Conservation (phyloP, 23 tunicate species). For the Trididemnum miniatum region DNA sequence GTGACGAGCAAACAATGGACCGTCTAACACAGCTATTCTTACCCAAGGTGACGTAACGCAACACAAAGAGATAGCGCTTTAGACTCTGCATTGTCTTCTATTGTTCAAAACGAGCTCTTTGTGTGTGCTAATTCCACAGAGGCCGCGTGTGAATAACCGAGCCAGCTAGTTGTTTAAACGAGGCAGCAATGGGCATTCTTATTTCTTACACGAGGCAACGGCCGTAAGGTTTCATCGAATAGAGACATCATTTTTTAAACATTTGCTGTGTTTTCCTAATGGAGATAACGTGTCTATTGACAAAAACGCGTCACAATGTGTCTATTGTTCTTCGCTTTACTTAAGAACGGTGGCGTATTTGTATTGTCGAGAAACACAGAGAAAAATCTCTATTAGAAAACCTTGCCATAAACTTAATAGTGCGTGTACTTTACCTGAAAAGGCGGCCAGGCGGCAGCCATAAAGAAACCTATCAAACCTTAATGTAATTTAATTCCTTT, state of each 20-base stretch:
- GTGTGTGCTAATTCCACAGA: slow-evolving; percentile 4
- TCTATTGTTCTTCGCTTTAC: slow-evolving; percentile 29
- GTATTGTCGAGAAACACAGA: slow-evolving; percentile 22
- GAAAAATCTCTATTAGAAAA: slow-evolving; percentile 10
- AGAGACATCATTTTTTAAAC: slow-evolving; percentile 13
- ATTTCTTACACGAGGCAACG: too few species aligned
- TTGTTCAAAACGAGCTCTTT: slow-evolving; percentile 9
- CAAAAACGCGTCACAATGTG: slow-evolving; percentile 23
- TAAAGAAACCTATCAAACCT: too few species aligned
- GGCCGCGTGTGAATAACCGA: too few species aligned
- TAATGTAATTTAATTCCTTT: too few species aligned
- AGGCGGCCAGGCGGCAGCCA: too few species aligned
- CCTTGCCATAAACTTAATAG: slow-evolving; percentile 1
- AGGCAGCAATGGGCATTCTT: too few species aligned
- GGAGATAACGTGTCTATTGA: slow-evolving; percentile 20
- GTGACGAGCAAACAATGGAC: slow-evolving; percentile 18
- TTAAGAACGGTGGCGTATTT: slow-evolving; percentile 17
- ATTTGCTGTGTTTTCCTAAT: slow-evolving; percentile 23
- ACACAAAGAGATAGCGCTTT: slow-evolving; percentile 16
- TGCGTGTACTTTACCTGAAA: too few species aligned
- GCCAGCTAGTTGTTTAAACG: too few species aligned
- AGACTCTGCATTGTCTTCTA: background rate
- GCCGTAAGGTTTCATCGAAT: too few species aligned
- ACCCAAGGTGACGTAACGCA: slow-evolving; percentile 8
- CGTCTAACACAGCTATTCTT: slow-evolving; percentile 11